Base-by-base conservation (phyloP, 2,113 vertebrate species). In the Peucedramus taeniatus region DNA sequence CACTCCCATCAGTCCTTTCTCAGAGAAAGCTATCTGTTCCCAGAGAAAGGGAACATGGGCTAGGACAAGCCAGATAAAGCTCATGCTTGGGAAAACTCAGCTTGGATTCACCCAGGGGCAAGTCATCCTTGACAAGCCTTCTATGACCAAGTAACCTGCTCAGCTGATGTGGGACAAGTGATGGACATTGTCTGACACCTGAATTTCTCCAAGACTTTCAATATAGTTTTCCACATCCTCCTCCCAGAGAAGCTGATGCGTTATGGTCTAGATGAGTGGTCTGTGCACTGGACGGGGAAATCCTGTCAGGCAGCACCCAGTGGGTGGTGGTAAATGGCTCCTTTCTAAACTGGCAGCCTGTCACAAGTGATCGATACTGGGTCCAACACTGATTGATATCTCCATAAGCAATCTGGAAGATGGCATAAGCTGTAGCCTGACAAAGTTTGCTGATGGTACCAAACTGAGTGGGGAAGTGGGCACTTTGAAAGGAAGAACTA, bases 161-260 rank as follows among this genome's bases (percentile, higher is more conserved):
- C 39, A 60, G 33, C 4, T 45, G 39, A 53, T 16, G 45, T 28
- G 64, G 47, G 28, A 24, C 64, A 61, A 45, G 10, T 19, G 39
- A 69, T 7, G 33, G 63, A 19, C 39, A 15, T 45, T 53, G 7
- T 27, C 26, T 44, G 39, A n/a, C 31, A 37, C 22, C 7, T 77
- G 27, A 37, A 69, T 44, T 69, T 22, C 23, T 53, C 45, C 45
- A 53, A 33, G 39, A 27, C 3, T 39, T 39, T 19, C 21, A 15
- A 1, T 23, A 13, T 1, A 51, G 27, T 27, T 60, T 60, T 39
- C 14, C 33, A 44, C 45, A 33, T 10, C 12, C 18, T 19, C 22
- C 15, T 77, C 27, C 27, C 10, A n/a, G 27, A 51, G 45, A 23
- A 59, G 23, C 6, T 54, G 23, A 47, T 45, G 28, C 0, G 0